These are phyloP conservation scores for Masticophis lateralis DNA, from an alignment of 2,797 vertebrate genomes.

Conservation along the genomic window DNA sequence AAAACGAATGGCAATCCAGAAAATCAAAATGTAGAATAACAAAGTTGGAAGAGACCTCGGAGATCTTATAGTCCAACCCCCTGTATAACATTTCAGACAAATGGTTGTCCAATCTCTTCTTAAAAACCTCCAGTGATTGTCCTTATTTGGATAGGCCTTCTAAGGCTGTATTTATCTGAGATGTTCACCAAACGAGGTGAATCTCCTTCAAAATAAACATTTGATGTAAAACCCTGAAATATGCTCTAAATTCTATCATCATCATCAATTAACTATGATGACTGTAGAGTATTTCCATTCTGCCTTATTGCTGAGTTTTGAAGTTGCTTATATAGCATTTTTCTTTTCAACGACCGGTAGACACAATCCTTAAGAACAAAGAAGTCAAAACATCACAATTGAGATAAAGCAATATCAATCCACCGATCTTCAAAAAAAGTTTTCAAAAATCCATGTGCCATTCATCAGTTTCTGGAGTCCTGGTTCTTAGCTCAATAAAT, in stretches of 20 bases:
- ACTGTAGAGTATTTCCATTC: not conserved
- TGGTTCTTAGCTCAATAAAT: not conserved
- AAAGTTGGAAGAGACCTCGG: not conserved
- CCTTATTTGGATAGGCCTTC: not conserved
- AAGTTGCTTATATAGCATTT: not conserved
- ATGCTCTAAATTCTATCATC: not conserved
- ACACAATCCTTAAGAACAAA: not conserved
- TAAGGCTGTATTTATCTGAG: not conserved
- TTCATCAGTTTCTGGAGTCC: not conserved
- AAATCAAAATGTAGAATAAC: not conserved
- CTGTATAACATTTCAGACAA: not conserved
- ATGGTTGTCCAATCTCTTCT: not conserved
- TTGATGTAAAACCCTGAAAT: not conserved
- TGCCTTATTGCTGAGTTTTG: not conserved
- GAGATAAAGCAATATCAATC: not conserved
- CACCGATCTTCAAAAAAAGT: not conserved
- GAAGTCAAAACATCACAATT: not conserved
- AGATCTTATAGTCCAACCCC: not conserved
- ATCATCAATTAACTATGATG: not conserved
- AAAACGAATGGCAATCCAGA: not conserved
- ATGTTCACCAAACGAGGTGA: not conserved
- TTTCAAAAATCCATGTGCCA: not conserved
- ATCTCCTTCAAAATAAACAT: not conserved
- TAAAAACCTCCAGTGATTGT: not conserved
- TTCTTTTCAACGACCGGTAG: not conserved